Conservation (phyloP, 2,113 vertebrate species). For the Microtus montanus region DNA sequence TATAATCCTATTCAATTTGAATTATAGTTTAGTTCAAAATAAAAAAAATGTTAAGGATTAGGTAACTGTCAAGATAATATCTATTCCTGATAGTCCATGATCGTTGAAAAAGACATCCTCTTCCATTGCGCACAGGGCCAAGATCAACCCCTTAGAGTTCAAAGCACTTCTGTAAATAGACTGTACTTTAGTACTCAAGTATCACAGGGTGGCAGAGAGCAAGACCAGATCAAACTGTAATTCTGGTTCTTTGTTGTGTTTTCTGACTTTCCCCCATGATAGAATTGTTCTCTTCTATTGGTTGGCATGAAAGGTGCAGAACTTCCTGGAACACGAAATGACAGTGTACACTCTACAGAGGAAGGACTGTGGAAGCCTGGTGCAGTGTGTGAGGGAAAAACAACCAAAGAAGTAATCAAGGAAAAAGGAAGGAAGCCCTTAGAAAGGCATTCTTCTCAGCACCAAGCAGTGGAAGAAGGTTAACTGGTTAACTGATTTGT, state of each 20-base stretch:
- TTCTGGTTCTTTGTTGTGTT: neutral
- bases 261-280: neutral
- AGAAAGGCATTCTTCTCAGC: neutral
- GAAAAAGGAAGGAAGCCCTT: neutral
- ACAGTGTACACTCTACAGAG: neutral
- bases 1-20: neutral
- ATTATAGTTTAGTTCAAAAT: neutral
- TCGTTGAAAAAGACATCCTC: neutral
- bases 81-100: neutral
- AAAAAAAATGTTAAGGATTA: neutral
- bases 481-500: no score
- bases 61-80: neutral
- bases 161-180: conserved; percentile 2
- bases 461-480: neutral
- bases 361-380: neutral
- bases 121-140: neutral
- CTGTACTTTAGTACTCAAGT: neutral
- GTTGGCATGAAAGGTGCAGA: neutral
- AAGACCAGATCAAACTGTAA: neutral
- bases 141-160: neutral
- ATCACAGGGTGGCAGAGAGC: neutral
- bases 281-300: neutral
- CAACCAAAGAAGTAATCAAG: neutral
- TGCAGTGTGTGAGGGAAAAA: neutral
- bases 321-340: neutral